These are phyloP conservation scores for Listronotus oregonensis DNA, from an alignment of 1,140 invertebrate species.

Conservation along the genomic window DNA sequence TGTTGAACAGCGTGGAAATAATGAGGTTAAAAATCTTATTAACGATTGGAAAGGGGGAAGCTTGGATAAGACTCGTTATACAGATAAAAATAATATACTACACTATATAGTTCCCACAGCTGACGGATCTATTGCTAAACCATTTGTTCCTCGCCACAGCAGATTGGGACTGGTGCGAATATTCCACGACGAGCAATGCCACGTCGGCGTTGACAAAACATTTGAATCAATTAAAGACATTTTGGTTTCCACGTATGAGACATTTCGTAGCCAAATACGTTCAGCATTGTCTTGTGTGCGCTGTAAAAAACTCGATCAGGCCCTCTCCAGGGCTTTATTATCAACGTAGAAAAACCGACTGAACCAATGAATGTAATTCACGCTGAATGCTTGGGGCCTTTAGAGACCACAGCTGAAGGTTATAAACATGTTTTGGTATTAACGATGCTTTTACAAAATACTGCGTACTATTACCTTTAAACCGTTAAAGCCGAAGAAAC, in stretches of 20 bases:
- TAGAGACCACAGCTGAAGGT: background rate
- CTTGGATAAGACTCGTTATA: background rate
- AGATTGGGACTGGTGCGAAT: constrained; percentile 44
- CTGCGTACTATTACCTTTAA: too few species aligned
- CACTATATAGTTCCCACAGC: background rate
- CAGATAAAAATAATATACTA: too few species aligned
- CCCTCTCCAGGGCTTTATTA: too few species aligned
- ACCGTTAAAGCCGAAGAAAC: background rate
- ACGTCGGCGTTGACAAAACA: constrained; percentile 44
- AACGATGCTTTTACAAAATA: constrained; percentile 49
- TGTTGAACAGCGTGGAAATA: constrained; percentile 32
- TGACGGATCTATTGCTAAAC: constrained; percentile 22
- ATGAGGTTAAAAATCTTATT: too few species aligned
- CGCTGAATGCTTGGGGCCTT: background rate
- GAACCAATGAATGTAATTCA: constrained; percentile 32
- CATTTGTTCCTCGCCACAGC: constrained; percentile 35
- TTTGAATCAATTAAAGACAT: constrained; percentile 39
- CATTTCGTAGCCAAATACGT: constrained; percentile 43
- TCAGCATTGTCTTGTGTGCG: constrained; percentile 43
- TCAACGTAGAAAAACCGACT: constrained; percentile 37
- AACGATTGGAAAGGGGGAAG: too few species aligned
- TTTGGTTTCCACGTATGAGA: constrained; percentile 45
- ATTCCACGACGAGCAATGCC: constrained; percentile 50
- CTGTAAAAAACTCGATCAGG: constrained; percentile 44
- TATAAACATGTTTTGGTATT: constrained; percentile 38